Base-by-base conservation (phyloP, 2,797 vertebrate genomes). In the Megalops cyprinoides region DNA sequence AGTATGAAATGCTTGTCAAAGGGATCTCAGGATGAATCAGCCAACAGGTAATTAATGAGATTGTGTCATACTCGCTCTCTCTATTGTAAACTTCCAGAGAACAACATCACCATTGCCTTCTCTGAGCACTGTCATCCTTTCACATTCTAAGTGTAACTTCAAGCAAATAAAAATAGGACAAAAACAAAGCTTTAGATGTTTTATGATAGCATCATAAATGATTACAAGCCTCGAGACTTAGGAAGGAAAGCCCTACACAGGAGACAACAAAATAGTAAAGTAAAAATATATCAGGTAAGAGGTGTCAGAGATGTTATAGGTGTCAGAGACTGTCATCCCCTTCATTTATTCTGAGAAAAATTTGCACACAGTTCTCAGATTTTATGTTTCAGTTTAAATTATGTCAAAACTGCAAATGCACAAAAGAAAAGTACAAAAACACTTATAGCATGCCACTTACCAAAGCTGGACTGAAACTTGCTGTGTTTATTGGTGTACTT, bases 1-100 rank as follows among this genome's bases (percentile, higher is more conserved):
- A 71, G 28, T 73, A 56, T 71, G 76, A 77, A 82, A 78, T 48
- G 62, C 42, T 56, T 69, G 46, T 46, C 75, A 77, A 69, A 53
- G 44, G 39, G 62, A 23, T 46, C 37, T 34, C 76, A 18, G 76
- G 48, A 37, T 76, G 71, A 58, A 73, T 51, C 44, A 76, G 56
- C 39, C 44, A 60, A 44, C 44, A 34, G 4, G 73, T 49, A 65
- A 51, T 56, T 60, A 62, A 34, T 65, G 28, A 14, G 71, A 48
- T 74, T 74, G 10, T 42, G n/a, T 48, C 46, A 14, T 9, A 42
- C 71, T n/a, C 71, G 37, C 48, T 71, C 20, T 76, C 28, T 51
- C 53, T 48, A 65, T 28, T 42, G 53, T 18, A 42, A 48, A 58
- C n/a, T n/a, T 37, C 3, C 67, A 71, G 4, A 71, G 4, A 71